These are phyloP conservation scores for Exocentrus adspersus DNA, from an alignment of 2,888 invertebrate species.

Conservation along the genomic window DNA sequence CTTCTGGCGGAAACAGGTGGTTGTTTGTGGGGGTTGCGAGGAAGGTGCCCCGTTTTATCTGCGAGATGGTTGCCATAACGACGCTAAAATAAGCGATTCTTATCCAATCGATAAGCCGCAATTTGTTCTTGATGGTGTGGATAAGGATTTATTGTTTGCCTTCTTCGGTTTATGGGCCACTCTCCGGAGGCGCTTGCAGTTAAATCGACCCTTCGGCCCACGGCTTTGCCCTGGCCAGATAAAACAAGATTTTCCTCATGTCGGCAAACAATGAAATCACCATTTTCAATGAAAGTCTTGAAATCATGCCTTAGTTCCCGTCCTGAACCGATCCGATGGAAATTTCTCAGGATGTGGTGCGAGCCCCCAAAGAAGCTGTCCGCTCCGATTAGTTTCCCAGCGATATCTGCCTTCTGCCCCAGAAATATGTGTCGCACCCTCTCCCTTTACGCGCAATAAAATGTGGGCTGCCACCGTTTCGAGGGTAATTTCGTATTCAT, in stretches of 20 bases:
- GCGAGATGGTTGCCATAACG: conserved; percentile 39
- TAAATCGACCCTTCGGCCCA: not conserved
- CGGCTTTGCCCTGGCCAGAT: too few species aligned
- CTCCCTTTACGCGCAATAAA: conserved; percentile 2
- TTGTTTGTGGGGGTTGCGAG: conserved; percentile 69
- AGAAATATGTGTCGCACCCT: conserved; percentile 1
- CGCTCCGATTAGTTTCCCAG: not conserved
- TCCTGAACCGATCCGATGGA: too few species aligned
- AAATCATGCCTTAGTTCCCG: too few species aligned
- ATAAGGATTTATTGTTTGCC: conserved; percentile 29
- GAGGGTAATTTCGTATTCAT: conserved; percentile 16
- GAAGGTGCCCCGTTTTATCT: conserved; percentile 67
- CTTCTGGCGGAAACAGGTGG: conserved; percentile 27
- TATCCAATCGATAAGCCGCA: conserved; percentile 37
- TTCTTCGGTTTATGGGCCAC: conserved; percentile 16
- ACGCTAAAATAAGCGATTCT: conserved; percentile 38
- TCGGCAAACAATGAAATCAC: too few species aligned
- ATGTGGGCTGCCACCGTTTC: conserved; percentile 10
- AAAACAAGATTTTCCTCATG: too few species aligned
- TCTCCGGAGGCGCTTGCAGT: not conserved
- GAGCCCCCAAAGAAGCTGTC: not conserved
- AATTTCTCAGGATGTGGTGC: too few species aligned
- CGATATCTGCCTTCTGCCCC: not conserved
- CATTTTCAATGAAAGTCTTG: too few species aligned
- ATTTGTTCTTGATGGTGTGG: conserved; percentile 34